A percentile compares a stretch with the other conserved stretches of the same genome.
phyloP scores from a whole-genome alignment of 2,888 invertebrate species.

The Ferrisia virgata region DNA sequence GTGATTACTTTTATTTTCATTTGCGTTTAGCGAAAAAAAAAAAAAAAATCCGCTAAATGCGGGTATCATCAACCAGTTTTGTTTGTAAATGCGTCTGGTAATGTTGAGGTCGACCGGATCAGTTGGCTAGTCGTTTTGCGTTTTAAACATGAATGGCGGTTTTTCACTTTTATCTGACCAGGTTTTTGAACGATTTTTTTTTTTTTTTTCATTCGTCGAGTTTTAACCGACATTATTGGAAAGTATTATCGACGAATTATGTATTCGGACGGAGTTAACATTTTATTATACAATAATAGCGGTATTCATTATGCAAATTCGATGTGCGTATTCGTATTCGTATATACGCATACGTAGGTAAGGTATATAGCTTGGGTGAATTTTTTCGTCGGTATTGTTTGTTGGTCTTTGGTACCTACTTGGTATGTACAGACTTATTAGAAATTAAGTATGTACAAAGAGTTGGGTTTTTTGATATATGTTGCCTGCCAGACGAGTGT shows the following conservation, averaged over 20 bases:
- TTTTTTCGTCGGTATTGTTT: neutral
- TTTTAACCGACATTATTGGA: neutral
- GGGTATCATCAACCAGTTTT: slow-evolving; percentile 30
- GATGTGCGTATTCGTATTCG: neutral
- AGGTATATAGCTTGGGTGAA: neutral
- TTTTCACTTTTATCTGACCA: slow-evolving; percentile 8
- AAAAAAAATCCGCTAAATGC: slow-evolving; percentile 6
- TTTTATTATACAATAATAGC: slow-evolving; percentile 28
- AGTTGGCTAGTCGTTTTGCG: neutral
- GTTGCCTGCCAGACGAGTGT: neutral
- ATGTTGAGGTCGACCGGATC: slow-evolving; percentile 23
- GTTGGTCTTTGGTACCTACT: no score
- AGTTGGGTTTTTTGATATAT: neutral
- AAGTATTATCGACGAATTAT: neutral
- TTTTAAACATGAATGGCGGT: slow-evolving; percentile 26
- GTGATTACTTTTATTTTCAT: slow-evolving; percentile 22
- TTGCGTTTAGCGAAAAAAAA: neutral
- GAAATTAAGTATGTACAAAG: neutral
- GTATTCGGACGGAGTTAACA: neutral
- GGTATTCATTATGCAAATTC: slow-evolving; percentile 15
- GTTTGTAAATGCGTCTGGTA: neutral
- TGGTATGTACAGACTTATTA: no score
- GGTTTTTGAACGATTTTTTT: neutral
- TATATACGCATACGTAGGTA: neutral
- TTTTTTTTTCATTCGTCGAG: neutral